Evolutionary conservation across 2,113 vertebrate species (phyloP), one percentile per base, ranked within the genome.

Genomic region (Hippocampus comes): DNA sequence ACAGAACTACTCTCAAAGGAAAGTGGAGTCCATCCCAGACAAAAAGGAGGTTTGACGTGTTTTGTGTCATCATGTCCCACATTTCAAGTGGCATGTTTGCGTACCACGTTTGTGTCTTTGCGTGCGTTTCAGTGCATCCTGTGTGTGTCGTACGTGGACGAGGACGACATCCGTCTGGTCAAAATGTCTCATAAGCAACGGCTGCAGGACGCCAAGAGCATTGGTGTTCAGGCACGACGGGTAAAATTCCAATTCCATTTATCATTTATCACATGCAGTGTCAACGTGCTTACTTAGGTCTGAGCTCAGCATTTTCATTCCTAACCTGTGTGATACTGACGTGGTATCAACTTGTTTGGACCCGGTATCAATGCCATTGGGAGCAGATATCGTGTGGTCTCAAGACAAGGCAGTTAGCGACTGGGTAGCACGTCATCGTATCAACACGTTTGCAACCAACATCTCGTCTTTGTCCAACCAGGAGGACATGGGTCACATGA

Each of bases 81-180:
- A 21, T 64, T 38, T 64, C 21, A 20, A 34, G 17, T 15, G 9
- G 15, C 5, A 15, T 11, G 34, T 56, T 9, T 14, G 7, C 21
- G 4, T 56, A 14, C 11, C 2, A 6, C 5, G 21, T 42, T 9
- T 23, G 38, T 5, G 5, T 59, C 15, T 18, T 43, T 23, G 21
- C 46, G 67, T 70, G 61, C 74, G 71, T 81, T 75, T 10, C 80
- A 93, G 92, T 76, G 74, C 65, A 3, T 89, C 56, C 80, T 94
- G 23, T 94, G 89, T 0, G 89, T 97, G 65, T 94, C 94, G 11
- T 94, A 88, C 75, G 93, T 95, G 11, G 94, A 95, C 21, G 92
- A 96, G 73, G 56, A 85, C 5, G 70, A 87, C 12, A 70, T 96
- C 42, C 90, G 92, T 67, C 81, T 93, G 74, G 90, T 95, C 68